These are phyloP conservation scores for Lochmaea crataegi DNA, from an alignment of 2,888 invertebrate species.

Conservation along the genomic window DNA sequence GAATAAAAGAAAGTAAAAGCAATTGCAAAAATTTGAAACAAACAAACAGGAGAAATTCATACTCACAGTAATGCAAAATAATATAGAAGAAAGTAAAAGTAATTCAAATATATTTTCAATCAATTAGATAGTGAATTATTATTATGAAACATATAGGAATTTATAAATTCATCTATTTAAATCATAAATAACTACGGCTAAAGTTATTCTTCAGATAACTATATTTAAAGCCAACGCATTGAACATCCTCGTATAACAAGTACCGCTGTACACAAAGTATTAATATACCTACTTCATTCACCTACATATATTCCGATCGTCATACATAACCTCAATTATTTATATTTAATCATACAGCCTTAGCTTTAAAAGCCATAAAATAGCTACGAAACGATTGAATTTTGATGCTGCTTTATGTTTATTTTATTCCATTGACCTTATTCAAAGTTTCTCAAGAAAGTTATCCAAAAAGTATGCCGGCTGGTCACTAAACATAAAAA, in stretches of 20 bases:
- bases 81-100: neutral
- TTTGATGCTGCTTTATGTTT: constrained; percentile 5
- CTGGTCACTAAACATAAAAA: constrained; percentile 29
- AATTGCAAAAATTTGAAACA: neutral
- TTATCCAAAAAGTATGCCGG: constrained; percentile 28
- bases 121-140: neutral
- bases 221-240: too few species aligned
- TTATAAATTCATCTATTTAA: too few species aligned
- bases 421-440: constrained; percentile 28
- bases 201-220: too few species aligned
- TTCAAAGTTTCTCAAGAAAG: constrained; percentile 26
- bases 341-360: neutral
- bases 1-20: neutral
- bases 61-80: neutral
- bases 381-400: neutral
- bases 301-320: neutral
- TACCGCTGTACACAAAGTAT: neutral
- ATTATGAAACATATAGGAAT: neutral
- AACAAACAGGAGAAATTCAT: neutral
- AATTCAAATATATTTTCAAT: neutral
- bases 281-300: neutral
- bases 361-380: neutral
- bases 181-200: too few species aligned
- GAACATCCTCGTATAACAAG: neutral
- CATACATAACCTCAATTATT: neutral